Evolutionary conservation across 1,140 invertebrate genomes (phyloP), one percentile per base, ranked within the genome.

Genomic region (Lasaia peninsularis): DNA sequence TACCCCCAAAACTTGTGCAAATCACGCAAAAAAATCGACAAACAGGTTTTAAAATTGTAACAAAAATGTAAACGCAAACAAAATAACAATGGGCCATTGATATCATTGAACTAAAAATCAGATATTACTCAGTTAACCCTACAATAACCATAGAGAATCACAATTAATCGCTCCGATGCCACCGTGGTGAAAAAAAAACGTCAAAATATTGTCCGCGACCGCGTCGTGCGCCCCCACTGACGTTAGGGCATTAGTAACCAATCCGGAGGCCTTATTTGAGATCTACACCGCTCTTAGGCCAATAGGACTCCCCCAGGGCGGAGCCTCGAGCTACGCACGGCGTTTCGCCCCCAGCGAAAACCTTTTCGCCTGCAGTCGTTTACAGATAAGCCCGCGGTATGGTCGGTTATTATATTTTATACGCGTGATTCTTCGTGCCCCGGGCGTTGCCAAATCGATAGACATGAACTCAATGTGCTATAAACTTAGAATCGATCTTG

Each of bases 361-460:
- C 73, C 83, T 88, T 84, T 86, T 88, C 74, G 85, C 85, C 85
- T 85, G 63, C 85, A 86, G 85, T 88, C 85, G 85, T 88, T 85
- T 88, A 80, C 80, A 77, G 85, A 88, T 88, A 88, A 86, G 83
- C 83, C 85, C 71, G 63, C 73, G 80, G 85, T 81, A 88, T 88
- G 85, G 85, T 84, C 83, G 83, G 77, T 79, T 86, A 85, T 86
- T 86, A 88, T 75, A 76, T 84, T 78, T 71, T 57, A 66, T 75
- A 75, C 73, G 76, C 75, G 78, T 77, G 80, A 79, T 77, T 76
- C 67, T 76, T 40, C 24, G 16, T 56, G 80, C 86, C 83, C 63
- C 67, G 64, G 83, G 83, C 76, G 69, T 32, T 65, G 61, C 63
- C 71, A 70, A 78, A 80, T 80, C 78, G 75, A 80, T 80, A 69